Evolutionary conservation across 2,888 invertebrate genomes (phyloP), one percentile per base, ranked within the genome.

Genomic region (Mesorhabditis spiculigera): DNA sequence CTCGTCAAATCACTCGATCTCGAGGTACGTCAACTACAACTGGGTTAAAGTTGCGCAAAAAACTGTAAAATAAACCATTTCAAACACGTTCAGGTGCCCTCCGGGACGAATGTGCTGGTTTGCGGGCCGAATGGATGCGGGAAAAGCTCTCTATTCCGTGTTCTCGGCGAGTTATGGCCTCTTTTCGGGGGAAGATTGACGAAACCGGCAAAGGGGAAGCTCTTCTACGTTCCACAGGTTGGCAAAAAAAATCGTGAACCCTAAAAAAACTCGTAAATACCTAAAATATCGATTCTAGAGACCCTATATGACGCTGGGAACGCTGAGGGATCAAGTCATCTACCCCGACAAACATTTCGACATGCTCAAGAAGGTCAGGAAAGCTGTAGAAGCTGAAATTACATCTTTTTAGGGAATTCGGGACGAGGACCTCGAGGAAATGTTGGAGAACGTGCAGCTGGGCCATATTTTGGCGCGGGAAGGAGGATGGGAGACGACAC

Each of bases 271-370:
- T n/a, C n/a, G n/a, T n/a, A n/a, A n/a, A n/a, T n/a, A n/a, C n/a
- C n/a, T n/a, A n/a, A n/a, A n/a, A n/a, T n/a, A n/a, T n/a, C 4
- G 16, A 42, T 65, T 68, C 58, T 68, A 88, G 71, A 71, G 95
- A 81, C 97, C 97, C 0, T 97, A 97, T 89, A 95, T 97, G 95
- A 94, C 95, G 0, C 91, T 94, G 77, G 97, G 95, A 44, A 92
- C 93, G 28, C 89, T 95, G 6, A 90, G 94, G 44, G 96, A 97
- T 88, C 97, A 98, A 87, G 78, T 82, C 70, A 95, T 95, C 75
- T 98, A 97, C 87, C 97, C 97, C 0, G 93, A 95, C 76, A 91
- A 92, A 0, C 87, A 90, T 4, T 90, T 90, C 5, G 91, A 92
- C 78, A 91, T 93, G 92, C 89, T 88, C 66, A 87, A 86, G 1